Percentiles rank a stretch among this genome's conserved stretches.
These are phyloP conservation scores for Eulemur rufifrons DNA, from an alignment of 2,113 vertebrate genomes.

Conservation along the genomic window DNA sequence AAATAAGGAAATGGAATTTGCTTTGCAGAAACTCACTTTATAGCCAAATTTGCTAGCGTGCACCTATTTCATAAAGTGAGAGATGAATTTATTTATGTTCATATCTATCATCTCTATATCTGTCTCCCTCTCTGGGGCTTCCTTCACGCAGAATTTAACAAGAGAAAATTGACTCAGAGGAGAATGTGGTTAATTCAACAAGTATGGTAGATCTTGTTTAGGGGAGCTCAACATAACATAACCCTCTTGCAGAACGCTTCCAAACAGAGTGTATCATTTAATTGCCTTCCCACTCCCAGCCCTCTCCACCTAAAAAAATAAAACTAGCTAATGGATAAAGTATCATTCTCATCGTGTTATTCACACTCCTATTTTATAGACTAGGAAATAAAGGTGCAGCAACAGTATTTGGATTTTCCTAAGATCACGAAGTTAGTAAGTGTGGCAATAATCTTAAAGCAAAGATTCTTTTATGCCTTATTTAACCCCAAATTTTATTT, in stretches of 20 bases:
- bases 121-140: constrained; percentile 1
- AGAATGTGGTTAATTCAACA: not conserved
- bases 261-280: not conserved
- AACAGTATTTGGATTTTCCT: not conserved
- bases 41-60: constrained; percentile 44
- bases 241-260: not conserved
- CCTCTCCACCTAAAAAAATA: not conserved
- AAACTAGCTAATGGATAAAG: not conserved
- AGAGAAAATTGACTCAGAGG: constrained; percentile 35
- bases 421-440: not conserved
- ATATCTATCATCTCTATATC: constrained; percentile 26
- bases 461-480: not conserved
- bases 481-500: not conserved
- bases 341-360: not conserved
- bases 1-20: constrained; percentile 57
- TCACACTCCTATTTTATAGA: not conserved
- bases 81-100: constrained; percentile 53
- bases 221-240: not conserved
- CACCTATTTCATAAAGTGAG: constrained; percentile 50
- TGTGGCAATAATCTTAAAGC: not conserved
- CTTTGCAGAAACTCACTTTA: constrained; percentile 62
- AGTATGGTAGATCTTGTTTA: not conserved
- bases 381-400: not conserved
- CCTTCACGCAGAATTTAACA: not conserved
- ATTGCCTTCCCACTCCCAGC: not conserved